Percentiles rank a stretch among this genome's conserved stretches.
Evolutionary conservation across 1,140 invertebrate genomes (phyloP).

Genomic region (Penaeus japonicus): DNA sequence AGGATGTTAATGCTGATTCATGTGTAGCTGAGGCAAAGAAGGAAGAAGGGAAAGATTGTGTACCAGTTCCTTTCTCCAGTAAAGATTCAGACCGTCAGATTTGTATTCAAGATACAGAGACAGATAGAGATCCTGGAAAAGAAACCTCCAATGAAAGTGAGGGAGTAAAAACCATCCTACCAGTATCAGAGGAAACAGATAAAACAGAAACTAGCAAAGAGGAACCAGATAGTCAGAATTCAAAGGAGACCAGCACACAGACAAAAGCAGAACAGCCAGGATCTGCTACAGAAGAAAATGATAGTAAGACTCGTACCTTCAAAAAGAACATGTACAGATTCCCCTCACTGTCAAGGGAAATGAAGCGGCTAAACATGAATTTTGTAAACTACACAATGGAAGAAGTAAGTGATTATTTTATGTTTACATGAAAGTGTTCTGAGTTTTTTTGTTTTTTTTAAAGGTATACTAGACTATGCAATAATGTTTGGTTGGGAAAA

Average conservation of each 20-base stretch:
- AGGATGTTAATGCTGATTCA: too few species aligned
- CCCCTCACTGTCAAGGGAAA: constrained; percentile 57
- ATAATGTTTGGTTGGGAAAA: too few species aligned
- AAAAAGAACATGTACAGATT: constrained; percentile 57
- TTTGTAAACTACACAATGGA: constrained; percentile 31
- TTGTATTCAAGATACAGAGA: not conserved
- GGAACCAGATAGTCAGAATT: too few species aligned
- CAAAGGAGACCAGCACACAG: not conserved
- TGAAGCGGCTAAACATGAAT: constrained; percentile 58
- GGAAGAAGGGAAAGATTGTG: too few species aligned
- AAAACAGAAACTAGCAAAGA: not conserved
- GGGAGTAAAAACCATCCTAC: too few species aligned
- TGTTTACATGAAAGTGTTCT: too few species aligned
- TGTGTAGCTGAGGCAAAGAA: too few species aligned
- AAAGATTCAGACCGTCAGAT: too few species aligned
- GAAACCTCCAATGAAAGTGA: not conserved
- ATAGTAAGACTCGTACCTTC: constrained; percentile 38
- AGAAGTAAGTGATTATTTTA: not conserved
- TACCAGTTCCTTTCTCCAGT: too few species aligned
- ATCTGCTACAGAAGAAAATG: not conserved
- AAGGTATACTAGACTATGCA: too few species aligned
- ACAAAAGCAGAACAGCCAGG: not conserved
- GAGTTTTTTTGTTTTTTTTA: too few species aligned
- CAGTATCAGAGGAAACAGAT: not conserved
- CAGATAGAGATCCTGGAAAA: not conserved